Conservation (phyloP, 2,113 vertebrate genomes). For the Chelonoidis abingdonii region DNA sequence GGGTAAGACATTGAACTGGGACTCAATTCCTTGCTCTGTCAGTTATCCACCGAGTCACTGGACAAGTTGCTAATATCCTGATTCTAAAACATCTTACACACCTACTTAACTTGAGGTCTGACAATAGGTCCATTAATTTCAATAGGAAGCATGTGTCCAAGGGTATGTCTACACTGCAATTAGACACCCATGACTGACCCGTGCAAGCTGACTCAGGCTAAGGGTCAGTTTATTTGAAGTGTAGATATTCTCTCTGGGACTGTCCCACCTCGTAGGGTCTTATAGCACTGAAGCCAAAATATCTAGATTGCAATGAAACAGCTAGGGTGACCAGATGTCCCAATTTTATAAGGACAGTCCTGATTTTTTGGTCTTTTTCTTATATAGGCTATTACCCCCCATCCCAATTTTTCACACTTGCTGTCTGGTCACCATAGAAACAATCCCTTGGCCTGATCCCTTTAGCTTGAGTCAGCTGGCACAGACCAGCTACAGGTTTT, state of each 20-base stretch:
- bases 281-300: background rate
- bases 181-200: background rate
- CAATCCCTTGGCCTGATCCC: background rate
- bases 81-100: background rate
- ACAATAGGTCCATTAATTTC: constrained; percentile 4
- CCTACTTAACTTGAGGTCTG: background rate
- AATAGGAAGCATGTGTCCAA: background rate
- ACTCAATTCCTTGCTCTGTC: constrained; percentile 38
- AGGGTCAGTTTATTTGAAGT: background rate
- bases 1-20: constrained; percentile 27
- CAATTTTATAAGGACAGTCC: too few relatives aligned
- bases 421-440: too few relatives aligned
- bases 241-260: background rate
- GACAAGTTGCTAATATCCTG: background rate
- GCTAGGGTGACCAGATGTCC: too few relatives aligned
- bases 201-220: background rate
- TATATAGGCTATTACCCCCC: too few relatives aligned
- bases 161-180: background rate
- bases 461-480: background rate
- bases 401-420: too few relatives aligned
- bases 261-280: background rate
- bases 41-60: constrained; percentile 4
- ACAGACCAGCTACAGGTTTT: background rate
- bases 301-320: background rate
- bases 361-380: too few relatives aligned